Evolutionary conservation across 1,140 invertebrate species (phyloP).

Genomic region (Onthophagus taurus): DNA sequence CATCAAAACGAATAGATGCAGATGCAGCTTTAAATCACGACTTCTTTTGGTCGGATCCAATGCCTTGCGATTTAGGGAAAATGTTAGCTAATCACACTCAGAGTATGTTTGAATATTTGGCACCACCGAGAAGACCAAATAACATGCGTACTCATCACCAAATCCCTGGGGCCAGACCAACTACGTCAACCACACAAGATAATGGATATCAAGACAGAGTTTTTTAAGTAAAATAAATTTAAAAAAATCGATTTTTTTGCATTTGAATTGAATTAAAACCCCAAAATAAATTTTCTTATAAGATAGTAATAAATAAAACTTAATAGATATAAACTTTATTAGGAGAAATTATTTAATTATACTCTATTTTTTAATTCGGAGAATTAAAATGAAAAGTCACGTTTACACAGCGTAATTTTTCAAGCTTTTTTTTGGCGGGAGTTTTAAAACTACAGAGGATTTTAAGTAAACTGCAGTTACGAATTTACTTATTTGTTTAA

Average conservation of each 20-base stretch:
- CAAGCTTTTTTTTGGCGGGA: no score
- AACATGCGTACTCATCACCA: slow-evolving; percentile 62
- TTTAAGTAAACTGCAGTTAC: no score
- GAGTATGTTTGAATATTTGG: slow-evolving; percentile 94
- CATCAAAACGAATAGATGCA: slow-evolving; percentile 80
- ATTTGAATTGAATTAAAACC: no score
- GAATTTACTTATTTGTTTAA: no score
- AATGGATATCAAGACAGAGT: slow-evolving; percentile 69
- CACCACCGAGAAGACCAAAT: slow-evolving; percentile 66
- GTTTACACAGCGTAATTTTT: no score
- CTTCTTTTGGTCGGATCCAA: slow-evolving; percentile 97
- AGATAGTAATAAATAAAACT: no score
- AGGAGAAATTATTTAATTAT: no score
- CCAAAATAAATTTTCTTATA: no score
- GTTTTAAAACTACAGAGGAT: no score
- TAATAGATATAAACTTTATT: no score
- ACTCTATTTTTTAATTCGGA: no score
- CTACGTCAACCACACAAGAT: slow-evolving; percentile 42
- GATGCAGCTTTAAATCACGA: slow-evolving; percentile 94
- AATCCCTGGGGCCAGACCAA: slow-evolving; percentile 42
- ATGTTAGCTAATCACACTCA: slow-evolving; percentile 90
- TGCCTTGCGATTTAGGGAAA: slow-evolving; percentile 83
- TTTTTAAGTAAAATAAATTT: slow-evolving; percentile 43
- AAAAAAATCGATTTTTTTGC: neutral
- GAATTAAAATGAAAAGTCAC: no score